Evolutionary conservation across 2,113 vertebrate species (phyloP), one percentile per base, ranked within the genome.

Genomic region (Gymnorhina tibicen): DNA sequence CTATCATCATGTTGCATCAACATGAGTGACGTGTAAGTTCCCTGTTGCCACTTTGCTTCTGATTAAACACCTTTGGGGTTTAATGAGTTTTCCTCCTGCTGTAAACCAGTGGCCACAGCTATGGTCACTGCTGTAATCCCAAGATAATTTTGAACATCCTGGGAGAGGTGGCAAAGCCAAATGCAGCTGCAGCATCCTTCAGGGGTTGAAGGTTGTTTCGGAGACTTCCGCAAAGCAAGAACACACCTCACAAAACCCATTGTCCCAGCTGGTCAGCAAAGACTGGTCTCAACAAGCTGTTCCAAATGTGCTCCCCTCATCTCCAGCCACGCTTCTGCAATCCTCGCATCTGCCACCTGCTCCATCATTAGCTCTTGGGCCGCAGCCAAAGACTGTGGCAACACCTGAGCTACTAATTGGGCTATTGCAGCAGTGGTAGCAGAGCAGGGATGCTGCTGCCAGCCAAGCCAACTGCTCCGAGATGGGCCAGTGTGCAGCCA

Each of bases 301-400:
- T 87, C 27, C 19, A 58, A 76, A 82, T 2, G 2, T 52, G 12
- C 74, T 91, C n/a, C 69, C 49, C n/a, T 93, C 78, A 55, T 58
- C 67, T 76, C 70, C 87, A 74, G 27, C 66, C 64, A 30, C 0
- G 0, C 19, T 88, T 66, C 86, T 80, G 85, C 91, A 89, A 63
- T 53, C 77, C 93, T 85, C 0, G 0, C 85, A 89, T 85, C 85
- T 80, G 70, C 85, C 67, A 53, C 85, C 78, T 93, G 78, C 94
- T 94, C 93, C 53, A n/a, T 87, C 74, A 87, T 93, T 82, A 95
- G 69, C 73, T 85, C 73, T n/a, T 91, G 94, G 87, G 70, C 77
- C 0, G 0, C 18, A 58, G 78, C 89, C 94, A 94, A 64, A 16
- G 55, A 24, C 59, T 47, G 75, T 93, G 87, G 78, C 85, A 94